phyloP scores from a whole-genome alignment of 2,888 invertebrate species.

The Panzeria rudis region DNA sequence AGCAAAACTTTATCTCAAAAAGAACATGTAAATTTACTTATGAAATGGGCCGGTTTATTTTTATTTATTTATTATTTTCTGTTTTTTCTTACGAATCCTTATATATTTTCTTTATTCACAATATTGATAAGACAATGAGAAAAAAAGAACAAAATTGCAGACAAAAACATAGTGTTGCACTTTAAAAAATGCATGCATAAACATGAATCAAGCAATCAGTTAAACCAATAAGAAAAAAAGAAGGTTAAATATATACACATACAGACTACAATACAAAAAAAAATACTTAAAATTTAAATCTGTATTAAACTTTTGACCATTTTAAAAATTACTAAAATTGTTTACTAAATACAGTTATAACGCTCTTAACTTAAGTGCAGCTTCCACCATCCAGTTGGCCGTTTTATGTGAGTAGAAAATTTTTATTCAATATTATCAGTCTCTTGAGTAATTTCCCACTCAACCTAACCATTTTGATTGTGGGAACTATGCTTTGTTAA shows the following conservation, averaged over 20 bases:
- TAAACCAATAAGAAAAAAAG: conserved; percentile 53
- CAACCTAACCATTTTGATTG: too few relatives aligned
- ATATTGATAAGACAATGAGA: conserved; percentile 70
- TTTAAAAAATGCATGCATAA: conserved; percentile 76
- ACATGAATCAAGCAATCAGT: conserved; percentile 66
- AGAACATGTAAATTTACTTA: conserved; percentile 77
- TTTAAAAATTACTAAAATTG: not conserved
- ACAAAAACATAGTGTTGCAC: conserved; percentile 69
- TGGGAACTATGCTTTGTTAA: too few relatives aligned
- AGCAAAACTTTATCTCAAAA: conserved; percentile 70
- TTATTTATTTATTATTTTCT: conserved; percentile 52
- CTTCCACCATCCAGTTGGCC: too few relatives aligned
- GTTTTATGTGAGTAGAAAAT: too few relatives aligned
- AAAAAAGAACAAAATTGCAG: conserved; percentile 17
- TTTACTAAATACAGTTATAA: too few relatives aligned
- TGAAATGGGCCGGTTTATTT: conserved; percentile 73
- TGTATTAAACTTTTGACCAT: not conserved
- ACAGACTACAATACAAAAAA: not conserved
- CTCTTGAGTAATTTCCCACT: too few relatives aligned
- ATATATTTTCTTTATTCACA: conserved; percentile 58
- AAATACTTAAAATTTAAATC: not conserved
- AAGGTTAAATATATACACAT: conserved; percentile 13
- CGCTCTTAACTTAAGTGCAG: too few relatives aligned
- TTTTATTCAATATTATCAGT: too few relatives aligned
- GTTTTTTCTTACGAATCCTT: conserved; percentile 35